Evolutionary conservation across 1,140 invertebrate species (phyloP).

Genomic region (Pseudachorutes palmiensis): DNA sequence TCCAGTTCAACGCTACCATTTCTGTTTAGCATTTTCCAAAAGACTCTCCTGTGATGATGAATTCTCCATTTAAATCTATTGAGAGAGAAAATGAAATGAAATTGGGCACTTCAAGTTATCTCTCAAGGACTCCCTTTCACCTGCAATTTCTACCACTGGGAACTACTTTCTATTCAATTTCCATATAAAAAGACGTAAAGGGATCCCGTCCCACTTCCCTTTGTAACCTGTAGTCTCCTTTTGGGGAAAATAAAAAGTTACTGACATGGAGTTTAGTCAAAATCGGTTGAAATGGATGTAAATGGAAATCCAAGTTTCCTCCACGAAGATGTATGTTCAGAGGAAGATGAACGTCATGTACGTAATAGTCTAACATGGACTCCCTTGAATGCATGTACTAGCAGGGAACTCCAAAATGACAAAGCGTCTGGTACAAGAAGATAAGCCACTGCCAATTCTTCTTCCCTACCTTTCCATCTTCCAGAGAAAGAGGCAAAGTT

Average conservation of each 20-base stretch:
- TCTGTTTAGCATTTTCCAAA: no score
- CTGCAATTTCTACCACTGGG: not conserved
- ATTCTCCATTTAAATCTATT: no score
- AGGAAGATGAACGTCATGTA: not conserved
- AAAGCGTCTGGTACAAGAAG: constrained; percentile 2
- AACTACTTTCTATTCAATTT: not conserved
- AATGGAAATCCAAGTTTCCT: not conserved
- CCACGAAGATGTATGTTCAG: not conserved
- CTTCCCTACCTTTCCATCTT: not conserved
- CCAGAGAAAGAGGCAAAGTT: not conserved
- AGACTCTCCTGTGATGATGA: no score
- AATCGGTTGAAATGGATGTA: not conserved
- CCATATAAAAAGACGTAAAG: no score
- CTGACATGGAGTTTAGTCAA: not conserved
- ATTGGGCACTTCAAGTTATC: not conserved
- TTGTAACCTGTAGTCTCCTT: not conserved
- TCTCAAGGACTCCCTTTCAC: not conserved
- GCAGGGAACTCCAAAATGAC: not conserved
- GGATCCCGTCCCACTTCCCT: not conserved
- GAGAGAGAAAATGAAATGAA: not conserved
- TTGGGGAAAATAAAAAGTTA: not conserved
- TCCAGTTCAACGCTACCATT: no score
- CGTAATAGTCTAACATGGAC: not conserved
- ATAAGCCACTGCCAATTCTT: constrained; percentile 4
- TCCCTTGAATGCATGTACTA: not conserved